Evolutionary conservation across 2,797 vertebrate genomes (phyloP), one percentile per base, ranked within the genome.

Genomic region (Pseudomugil tenellus): DNA sequence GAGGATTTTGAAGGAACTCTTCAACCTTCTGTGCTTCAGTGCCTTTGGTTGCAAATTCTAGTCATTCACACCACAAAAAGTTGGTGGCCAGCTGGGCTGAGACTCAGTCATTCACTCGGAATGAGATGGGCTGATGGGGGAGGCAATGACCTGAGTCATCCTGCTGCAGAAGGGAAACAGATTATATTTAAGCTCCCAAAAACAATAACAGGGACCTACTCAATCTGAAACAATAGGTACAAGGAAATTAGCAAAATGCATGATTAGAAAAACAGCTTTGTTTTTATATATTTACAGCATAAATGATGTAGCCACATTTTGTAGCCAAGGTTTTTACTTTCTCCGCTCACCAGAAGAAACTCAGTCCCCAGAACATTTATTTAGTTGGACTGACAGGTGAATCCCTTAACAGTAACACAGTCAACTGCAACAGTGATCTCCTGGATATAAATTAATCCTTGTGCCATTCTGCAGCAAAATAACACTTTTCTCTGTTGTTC

Each of bases 51-150:
- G 79, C 83, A 76, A 84, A 85, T 79, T 83, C 86, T 87, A 91
- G 92, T 93, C 92, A 92, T 90, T 94, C 92, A 89, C 80, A 77
- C 65, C 70, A 72, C 85, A 86, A 79, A 84, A 85, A 80, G 81
- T 79, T 69, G 41, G 78, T 67, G 81, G 92, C 92, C 92, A 94
- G 91, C 92, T 93, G 91, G 83, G 74, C 79, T 82, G 62, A 53
- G 74, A 62, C 86, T 81, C 67, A 67, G 70, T 73, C 73, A 70
- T 77, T 75, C 64, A 85, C 78, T 67, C 85, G 71, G 80, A 84
- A 80, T 78, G 82, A 83, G 86, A 86, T 83, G 80, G 82, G 76
- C 80, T 87, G 74, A n/a, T 84, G 84, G 88, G 87, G 84, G n/a
- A n/a, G n/a, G 87, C 58, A 67, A 74, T 71, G 80, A 79, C 66